Base-by-base conservation (phyloP, 2,797 vertebrate genomes). In the Falco cherrug region DNA sequence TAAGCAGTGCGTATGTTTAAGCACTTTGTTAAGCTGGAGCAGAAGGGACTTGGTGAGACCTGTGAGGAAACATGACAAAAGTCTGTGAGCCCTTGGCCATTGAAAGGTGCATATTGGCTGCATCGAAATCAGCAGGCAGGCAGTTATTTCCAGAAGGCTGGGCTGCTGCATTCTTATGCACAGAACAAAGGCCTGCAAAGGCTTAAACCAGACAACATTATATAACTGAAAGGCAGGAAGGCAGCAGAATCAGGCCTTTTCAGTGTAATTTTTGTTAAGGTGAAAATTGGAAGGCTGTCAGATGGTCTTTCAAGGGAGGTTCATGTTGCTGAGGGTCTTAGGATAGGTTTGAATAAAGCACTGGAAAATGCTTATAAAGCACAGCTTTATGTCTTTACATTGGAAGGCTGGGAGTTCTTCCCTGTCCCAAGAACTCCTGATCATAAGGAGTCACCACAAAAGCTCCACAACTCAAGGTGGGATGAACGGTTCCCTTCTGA, bases 391-490 rank as follows among this genome's bases (percentile, higher is more conserved):
- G 15, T 63, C 79, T 93, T 94, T 84, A 63, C 5, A 29, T 39
- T 60, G 82, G 51, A 90, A 79, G n/a, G 37, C 39, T 94, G 48
- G 31, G 56, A 86, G 59, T 79, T 92, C 76, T 81, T 83, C 59
- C 37, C 59, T 59, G 9, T 33, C 63, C 87, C 78, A 78, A 73
- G 54, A 85, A 87, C 89, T 90, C 74, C 53, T 87, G 69, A 77
- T 89, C 56, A 24, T 84, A 77, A 33, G 18, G 16, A 87, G 57
- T 57, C 21, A 5, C 69, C 69, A 81, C 89, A 69, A 69, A 90
- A 78, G 8, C 81, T 97, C 65, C n/a, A 37, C 65, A 87, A 22
- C 84, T 89, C 84, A 90, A 96, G 84, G 76, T 95, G 76, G 82
- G 87, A 91, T 47, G 65, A 91, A 84, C 5, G 6, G 56, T 61